Evolutionary conservation across 2,113 vertebrate genomes (phyloP).

Genomic region (Felis chaus): DNA sequence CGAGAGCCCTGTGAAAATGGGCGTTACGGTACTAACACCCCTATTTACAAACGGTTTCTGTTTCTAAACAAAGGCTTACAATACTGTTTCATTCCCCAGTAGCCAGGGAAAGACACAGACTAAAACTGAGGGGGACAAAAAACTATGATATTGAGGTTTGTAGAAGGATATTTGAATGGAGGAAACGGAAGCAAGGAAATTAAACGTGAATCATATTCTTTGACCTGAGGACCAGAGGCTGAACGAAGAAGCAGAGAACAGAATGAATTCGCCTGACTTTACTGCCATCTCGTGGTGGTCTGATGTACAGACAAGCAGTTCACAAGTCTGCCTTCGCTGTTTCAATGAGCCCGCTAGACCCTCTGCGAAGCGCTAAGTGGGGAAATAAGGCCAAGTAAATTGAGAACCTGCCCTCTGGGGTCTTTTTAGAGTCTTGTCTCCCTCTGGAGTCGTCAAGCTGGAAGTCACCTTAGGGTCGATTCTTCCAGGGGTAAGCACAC

Average conservation of each 20-base stretch:
- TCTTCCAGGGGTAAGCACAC: not conserved
- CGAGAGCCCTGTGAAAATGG: not conserved
- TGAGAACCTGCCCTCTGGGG: not conserved
- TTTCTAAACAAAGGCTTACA: constrained; percentile 45
- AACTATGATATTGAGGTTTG: not conserved
- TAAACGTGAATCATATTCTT: not conserved
- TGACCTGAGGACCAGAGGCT: not conserved
- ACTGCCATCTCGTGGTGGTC: constrained; percentile 66
- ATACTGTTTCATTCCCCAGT: not conserved
- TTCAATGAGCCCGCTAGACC: not conserved
- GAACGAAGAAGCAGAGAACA: not conserved
- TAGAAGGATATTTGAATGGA: not conserved
- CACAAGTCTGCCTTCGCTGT: not conserved
- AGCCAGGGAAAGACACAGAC: not conserved
- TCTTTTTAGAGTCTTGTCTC: not conserved
- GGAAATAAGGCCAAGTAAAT: constrained; percentile 8
- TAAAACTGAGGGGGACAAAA: not conserved
- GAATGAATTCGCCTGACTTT: constrained; percentile 53
- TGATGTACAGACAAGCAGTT: not conserved
- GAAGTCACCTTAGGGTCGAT: not conserved
- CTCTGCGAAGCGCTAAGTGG: not conserved
- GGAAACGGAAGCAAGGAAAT: constrained; percentile 32
- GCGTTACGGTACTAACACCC: not conserved
- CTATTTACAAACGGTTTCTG: not conserved
- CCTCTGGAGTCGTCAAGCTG: not conserved